Evolutionary conservation across 2,888 invertebrate species (phyloP), one percentile per base, ranked within the genome.

Genomic region (Noctua comes): DNA sequence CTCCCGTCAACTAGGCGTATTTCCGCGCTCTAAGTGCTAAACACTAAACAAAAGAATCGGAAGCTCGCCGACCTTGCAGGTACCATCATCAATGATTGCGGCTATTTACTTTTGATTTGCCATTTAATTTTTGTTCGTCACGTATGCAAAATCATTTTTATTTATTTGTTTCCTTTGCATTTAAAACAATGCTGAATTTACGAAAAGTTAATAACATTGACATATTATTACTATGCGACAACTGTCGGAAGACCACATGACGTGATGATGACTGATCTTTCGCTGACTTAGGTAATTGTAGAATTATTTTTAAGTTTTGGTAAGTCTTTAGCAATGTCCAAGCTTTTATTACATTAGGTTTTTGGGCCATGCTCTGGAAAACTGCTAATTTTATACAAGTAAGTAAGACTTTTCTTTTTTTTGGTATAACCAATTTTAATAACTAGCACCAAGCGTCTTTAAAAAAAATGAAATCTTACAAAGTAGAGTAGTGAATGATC

Each of bases 1-100:
- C 92, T 92, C 92, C 92, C 94, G 94, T 94, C 94, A 96, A 95
- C 95, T 94, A 94, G 91, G 92, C 97, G 96, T 97, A 92, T 94
- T 95, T 96, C 97, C 97, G 96, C 89, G 91, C 91, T 87, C 91
- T 92, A 91, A 93, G 93, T 93, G 93, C 93, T 88, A 94, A 93
- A 91, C 91, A 90, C 88, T 89, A 93, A 93, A 95, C 95, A 96
- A 96, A 96, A 94, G 93, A 93, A 93, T 95, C 94, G 93, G 94
- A 95, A 94, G 93, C 94, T 90, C 84, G 84, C 82, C 89, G 93
- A 91, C 96, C 96, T 96, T 95, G 95, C 88, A 82, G 86, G 77
- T 87, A 88, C 88, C 92, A 91, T 92, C 93, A 91, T 91, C 91
- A 90, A 91, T 92, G 90, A 91, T 91, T 90, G 89, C 88, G 80